Base-by-base conservation (phyloP, 2,113 vertebrate species). In the Tympanuchus pallidicinctus region DNA sequence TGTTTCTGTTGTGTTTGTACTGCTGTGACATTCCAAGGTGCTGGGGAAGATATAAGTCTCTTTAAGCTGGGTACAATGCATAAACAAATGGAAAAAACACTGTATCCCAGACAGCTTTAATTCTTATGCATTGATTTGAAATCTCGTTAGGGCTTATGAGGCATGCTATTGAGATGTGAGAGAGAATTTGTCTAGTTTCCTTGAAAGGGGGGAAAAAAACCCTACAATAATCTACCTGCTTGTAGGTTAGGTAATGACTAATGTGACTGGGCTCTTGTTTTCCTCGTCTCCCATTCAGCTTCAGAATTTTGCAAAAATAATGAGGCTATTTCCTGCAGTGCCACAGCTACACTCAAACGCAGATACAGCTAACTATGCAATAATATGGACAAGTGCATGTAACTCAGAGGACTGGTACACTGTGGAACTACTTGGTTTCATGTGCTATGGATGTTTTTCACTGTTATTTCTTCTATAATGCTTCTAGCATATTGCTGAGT, bases 221-320 rank as follows among this genome's bases (percentile, higher is more conserved):
- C 47, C 28, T 30, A 56, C 52, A 6, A 10, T 13, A 57, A 14
- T 38, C 10, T 77, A 10, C 27, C 11, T 43, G 8, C 13, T 27
- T 32, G 1, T 52, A n/a, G 17, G 74, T 92, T 72, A 65, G 77
- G 38, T 64, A 14, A 9, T 34, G 47, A 25, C 13, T 25, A 14
- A 8, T 22, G 38, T 67, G 52, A 60, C 32, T 6, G 2, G 24
- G 10, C 19, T 66, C 24, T 30, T 76, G n/a, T 47, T 61, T 70
- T 0, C 0, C 30, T 72, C 28, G 28, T 84, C 11, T 71, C 34
- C 43, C 28, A 16, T 34, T 38, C 47, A 74, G 8, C 38, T 74
- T 70, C n/a, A 63, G 34, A 42, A 24, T 28, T 52, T n/a, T 56
- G 30, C 76, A 25, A 32, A 75, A 83, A 43, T 43, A 74, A 7